Percentiles rank a stretch among this genome's conserved stretches.
Evolutionary conservation across 2,888 invertebrate genomes (phyloP).

Genomic region (Megaustenia siamemsis): DNA sequence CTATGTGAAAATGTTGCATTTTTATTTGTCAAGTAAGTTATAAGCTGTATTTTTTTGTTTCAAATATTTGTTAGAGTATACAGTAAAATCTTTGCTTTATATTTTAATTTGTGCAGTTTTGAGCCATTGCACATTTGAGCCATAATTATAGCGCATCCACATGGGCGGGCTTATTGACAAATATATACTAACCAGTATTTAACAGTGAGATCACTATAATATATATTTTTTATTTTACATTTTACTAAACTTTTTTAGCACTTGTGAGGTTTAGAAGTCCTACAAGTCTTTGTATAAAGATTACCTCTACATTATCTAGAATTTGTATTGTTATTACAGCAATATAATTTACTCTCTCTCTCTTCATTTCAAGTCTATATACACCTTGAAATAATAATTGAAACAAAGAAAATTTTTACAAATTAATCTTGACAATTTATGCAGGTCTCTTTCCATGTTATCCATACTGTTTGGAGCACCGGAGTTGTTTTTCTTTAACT

Average conservation of each 20-base stretch:
- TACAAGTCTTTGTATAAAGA: slow-evolving; percentile 44
- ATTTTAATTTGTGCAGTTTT: too few relatives aligned
- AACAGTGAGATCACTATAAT: too few relatives aligned
- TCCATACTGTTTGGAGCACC: neutral
- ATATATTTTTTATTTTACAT: too few relatives aligned
- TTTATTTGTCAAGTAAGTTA: too few relatives aligned
- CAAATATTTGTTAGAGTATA: too few relatives aligned
- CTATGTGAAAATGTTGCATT: too few relatives aligned
- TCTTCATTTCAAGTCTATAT: neutral
- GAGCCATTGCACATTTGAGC: too few relatives aligned
- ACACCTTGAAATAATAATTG: neutral
- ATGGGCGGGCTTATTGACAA: too few relatives aligned
- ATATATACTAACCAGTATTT: too few relatives aligned
- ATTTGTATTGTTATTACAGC: neutral
- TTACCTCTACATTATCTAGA: neutral
- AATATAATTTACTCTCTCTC: neutral
- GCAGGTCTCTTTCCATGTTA: neutral
- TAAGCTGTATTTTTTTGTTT: too few relatives aligned
- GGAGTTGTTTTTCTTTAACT: neutral
- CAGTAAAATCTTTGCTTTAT: too few relatives aligned
- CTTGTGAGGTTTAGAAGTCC: slow-evolving; percentile 47
- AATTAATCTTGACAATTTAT: neutral
- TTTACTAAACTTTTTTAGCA: neutral
- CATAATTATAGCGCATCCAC: too few relatives aligned
- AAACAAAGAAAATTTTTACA: neutral